A percentile compares a stretch with the other conserved stretches of the same genome.
These are phyloP conservation scores for Chloroclystis v-ata DNA, from an alignment of 2,888 invertebrate species.

Conservation along the genomic window DNA sequence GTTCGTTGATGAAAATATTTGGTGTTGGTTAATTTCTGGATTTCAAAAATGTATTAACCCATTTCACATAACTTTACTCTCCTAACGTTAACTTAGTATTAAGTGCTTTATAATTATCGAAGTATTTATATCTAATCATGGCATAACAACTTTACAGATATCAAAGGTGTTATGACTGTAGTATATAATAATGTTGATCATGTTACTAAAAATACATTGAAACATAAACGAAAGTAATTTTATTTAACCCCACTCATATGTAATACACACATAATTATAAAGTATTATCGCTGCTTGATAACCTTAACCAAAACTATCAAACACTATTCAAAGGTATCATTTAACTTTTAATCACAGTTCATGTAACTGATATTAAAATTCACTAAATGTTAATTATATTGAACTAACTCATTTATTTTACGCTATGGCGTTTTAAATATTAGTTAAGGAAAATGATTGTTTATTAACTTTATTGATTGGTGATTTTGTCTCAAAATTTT, in stretches of 20 bases:
- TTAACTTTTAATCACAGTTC: too few species aligned
- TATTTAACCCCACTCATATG: conserved; percentile 14
- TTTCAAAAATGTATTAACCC: conserved; percentile 8
- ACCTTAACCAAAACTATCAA: too few species aligned
- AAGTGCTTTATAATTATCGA: background rate
- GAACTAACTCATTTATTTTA: too few species aligned
- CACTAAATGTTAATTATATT: too few species aligned
- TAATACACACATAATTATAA: background rate
- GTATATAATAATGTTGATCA: background rate
- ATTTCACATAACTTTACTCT: background rate
- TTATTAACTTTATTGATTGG: too few species aligned
- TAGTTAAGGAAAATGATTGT: too few species aligned
- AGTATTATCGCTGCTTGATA: conserved; percentile 6
- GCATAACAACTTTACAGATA: background rate
- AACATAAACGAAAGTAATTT: conserved; percentile 15
- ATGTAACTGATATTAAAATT: too few species aligned
- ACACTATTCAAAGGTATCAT: too few species aligned
- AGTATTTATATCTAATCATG: background rate
- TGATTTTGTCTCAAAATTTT: too few species aligned
- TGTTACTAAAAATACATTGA: conserved; percentile 9
- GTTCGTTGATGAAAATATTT: conserved; percentile 10
- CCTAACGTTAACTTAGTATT: background rate
- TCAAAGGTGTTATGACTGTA: background rate
- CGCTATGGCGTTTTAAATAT: too few species aligned
- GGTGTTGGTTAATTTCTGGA: conserved; percentile 9